Evolutionary conservation across 1,140 invertebrate species (phyloP).

Genomic region (Lysiphlebus fabarum): DNA sequence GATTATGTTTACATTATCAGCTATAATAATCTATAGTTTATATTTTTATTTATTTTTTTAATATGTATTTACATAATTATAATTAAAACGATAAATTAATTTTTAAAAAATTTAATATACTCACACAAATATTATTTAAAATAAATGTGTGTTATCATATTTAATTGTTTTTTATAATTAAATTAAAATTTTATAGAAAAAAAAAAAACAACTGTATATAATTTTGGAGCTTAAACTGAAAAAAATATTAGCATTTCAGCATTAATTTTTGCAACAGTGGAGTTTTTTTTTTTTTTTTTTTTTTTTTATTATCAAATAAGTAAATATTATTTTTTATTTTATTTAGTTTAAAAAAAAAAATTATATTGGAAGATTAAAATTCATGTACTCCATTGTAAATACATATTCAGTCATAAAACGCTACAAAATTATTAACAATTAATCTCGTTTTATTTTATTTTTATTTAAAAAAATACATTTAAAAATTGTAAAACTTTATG

Average conservation of each 20-base stretch:
- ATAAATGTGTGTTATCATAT: not conserved
- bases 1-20: slow-evolving; percentile 49
- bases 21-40: slow-evolving; percentile 48
- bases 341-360: too few relatives aligned
- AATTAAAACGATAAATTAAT: slow-evolving; percentile 20
- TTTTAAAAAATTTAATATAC: slow-evolving; percentile 30
- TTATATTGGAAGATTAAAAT: too few relatives aligned
- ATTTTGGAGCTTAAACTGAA: too few relatives aligned
- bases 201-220: too few relatives aligned
- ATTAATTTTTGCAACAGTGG: too few relatives aligned
- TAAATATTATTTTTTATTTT: not conserved
- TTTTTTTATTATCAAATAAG: too few relatives aligned
- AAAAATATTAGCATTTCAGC: too few relatives aligned
- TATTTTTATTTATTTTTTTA: slow-evolving; percentile 31
- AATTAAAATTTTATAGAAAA: slow-evolving; percentile 3
- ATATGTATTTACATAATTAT: slow-evolving; percentile 46
- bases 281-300: too few relatives aligned
- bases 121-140: not conserved
- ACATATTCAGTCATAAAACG: slow-evolving; percentile 8
- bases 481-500: not conserved
- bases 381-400: too few relatives aligned
- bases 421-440: not conserved
- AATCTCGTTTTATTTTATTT: not conserved
- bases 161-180: too few relatives aligned
- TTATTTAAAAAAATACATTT: slow-evolving; percentile 2